These are phyloP conservation scores for Phyllostomus discolor DNA, from an alignment of 2,113 vertebrate species.

Conservation along the genomic window DNA sequence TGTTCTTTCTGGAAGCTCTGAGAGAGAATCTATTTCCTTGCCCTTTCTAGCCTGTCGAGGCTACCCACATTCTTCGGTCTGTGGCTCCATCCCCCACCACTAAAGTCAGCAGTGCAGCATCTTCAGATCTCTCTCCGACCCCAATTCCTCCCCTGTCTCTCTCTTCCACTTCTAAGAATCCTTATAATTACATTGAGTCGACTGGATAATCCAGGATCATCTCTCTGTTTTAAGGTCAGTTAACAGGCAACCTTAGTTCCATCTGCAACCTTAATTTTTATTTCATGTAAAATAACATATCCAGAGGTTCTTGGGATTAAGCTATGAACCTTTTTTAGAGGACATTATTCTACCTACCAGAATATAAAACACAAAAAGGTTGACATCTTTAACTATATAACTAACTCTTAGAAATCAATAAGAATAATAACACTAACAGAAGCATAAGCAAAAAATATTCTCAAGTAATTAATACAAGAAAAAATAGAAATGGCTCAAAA, in stretches of 20 bases:
- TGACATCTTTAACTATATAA: neutral
- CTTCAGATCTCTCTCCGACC: neutral
- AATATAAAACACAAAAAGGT: neutral
- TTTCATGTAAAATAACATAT: neutral
- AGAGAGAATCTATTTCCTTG: neutral
- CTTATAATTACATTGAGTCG: neutral
- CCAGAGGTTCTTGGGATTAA: neutral
- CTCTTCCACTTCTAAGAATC: neutral
- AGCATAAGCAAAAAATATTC: neutral
- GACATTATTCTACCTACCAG: neutral
- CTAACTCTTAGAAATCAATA: neutral
- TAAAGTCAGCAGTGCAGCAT: neutral
- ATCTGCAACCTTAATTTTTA: neutral
- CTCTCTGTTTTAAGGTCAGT: neutral
- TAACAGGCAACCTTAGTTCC: neutral
- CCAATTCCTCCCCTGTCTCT: neutral
- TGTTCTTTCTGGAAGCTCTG: neutral
- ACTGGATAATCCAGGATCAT: neutral
- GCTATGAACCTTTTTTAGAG: neutral
- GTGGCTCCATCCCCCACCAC: neutral
- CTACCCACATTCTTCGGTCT: neutral
- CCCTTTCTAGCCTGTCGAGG: neutral
- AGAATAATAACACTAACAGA: neutral
- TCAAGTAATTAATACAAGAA: neutral
- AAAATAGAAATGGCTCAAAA: neutral